Evolutionary conservation across 1,140 invertebrate genomes (phyloP).

Genomic region (Monomorium pharaonis): DNA sequence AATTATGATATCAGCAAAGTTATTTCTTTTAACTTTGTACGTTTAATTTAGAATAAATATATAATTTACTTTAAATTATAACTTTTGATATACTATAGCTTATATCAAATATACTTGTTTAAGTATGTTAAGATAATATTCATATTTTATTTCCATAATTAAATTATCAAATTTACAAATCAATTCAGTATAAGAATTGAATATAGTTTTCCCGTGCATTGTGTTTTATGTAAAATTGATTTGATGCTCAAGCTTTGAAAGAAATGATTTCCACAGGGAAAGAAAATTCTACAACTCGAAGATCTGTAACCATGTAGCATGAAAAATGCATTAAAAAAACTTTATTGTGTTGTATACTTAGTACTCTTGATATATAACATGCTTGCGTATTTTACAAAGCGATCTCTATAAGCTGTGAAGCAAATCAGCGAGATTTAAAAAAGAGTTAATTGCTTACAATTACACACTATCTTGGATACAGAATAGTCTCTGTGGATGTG

Average conservation of each 20-base stretch:
- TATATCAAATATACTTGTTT: neutral
- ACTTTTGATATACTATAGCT: neutral
- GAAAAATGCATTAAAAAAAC: conserved; percentile 15
- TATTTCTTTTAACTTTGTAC: neutral
- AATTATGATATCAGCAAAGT: neutral
- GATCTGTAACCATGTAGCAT: neutral
- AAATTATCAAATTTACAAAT: neutral
- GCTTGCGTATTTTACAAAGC: conserved; percentile 2
- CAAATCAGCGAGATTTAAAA: conserved; percentile 28
- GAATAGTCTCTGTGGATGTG: conserved; percentile 20
- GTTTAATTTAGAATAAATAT: neutral
- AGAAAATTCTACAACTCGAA: neutral
- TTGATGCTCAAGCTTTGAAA: neutral
- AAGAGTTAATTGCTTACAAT: conserved; percentile 35
- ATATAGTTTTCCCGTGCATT: neutral
- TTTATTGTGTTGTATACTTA: neutral
- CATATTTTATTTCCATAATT: neutral
- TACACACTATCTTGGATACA: neutral
- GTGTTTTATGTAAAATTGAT: neutral
- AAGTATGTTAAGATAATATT: neutral
- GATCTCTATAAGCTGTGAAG: conserved; percentile 11
- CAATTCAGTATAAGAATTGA: neutral
- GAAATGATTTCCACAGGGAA: neutral
- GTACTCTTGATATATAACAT: neutral
- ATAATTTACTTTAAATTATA: conserved; percentile 10